A percentile compares a stretch with the other conserved stretches of the same genome.
phyloP scores from a whole-genome alignment of 2,888 invertebrate genomes.

The Drosophila subquinaria region DNA sequence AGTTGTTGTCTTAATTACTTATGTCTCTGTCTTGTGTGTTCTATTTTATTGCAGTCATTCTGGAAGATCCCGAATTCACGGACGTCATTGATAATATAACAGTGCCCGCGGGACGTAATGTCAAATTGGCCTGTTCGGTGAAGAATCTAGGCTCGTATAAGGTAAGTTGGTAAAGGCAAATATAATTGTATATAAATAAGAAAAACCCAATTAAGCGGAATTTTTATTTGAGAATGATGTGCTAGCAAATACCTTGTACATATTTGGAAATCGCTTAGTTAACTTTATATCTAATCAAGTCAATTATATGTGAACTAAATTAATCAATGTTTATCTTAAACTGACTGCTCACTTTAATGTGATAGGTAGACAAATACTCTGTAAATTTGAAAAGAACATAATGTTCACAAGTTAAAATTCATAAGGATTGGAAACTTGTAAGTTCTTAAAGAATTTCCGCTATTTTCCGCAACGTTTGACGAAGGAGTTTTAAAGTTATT shows the following conservation, averaged over 20 bases:
- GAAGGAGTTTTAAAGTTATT: too few relatives aligned
- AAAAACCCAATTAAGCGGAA: conserved; percentile 19
- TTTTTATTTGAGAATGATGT: neutral
- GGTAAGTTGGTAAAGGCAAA: conserved; percentile 73
- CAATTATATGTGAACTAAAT: neutral
- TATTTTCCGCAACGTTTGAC: too few relatives aligned
- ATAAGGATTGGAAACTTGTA: too few relatives aligned
- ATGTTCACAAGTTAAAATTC: neutral
- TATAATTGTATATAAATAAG: neutral
- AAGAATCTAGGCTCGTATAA: conserved; percentile 86
- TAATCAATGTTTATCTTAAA: neutral
- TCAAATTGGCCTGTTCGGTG: conserved; percentile 86
- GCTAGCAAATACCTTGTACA: conserved; percentile 5
- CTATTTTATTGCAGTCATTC: conserved; percentile 88
- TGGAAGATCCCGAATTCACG: conserved; percentile 95
- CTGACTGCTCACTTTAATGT: too few relatives aligned
- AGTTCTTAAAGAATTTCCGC: too few relatives aligned
- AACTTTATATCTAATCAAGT: neutral
- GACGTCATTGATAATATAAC: conserved; percentile 96
- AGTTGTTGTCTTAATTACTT: conserved; percentile 35
- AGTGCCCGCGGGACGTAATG: conserved; percentile 88
- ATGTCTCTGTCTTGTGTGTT: conserved; percentile 26
- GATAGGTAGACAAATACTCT: neutral
- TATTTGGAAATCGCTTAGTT: neutral
- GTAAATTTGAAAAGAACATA: neutral